These are phyloP conservation scores for Cynopterus brachyotis DNA, from an alignment of 2,113 vertebrate genomes.

Conservation along the genomic window DNA sequence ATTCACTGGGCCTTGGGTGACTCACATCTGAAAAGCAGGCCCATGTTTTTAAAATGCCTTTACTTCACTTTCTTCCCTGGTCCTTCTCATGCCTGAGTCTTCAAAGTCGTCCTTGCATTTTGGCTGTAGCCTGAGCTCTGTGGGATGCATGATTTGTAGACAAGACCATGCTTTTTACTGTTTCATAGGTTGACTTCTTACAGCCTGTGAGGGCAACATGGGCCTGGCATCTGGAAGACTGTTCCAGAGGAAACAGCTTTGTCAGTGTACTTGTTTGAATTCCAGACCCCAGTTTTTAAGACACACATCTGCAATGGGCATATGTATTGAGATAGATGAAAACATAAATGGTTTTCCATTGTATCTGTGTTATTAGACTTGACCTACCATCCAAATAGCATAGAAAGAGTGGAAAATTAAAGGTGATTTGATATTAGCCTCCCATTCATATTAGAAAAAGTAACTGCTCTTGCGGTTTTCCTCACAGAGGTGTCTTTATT, in stretches of 20 bases:
- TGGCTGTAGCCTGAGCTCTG: background rate
- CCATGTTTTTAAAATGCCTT: background rate
- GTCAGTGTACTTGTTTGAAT: slow-evolving; percentile 74
- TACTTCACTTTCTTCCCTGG: background rate
- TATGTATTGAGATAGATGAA: slow-evolving; percentile 73
- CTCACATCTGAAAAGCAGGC: slow-evolving; percentile 35
- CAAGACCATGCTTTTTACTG: slow-evolving; percentile 2
- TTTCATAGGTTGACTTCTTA: background rate
- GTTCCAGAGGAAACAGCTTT: slow-evolving; percentile 74
- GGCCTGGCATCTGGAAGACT: slow-evolving; percentile 73
- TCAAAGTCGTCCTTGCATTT: background rate
- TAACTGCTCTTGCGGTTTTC: slow-evolving; percentile 88
- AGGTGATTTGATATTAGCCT: slow-evolving; percentile 87
- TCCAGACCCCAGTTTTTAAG: slow-evolving; percentile 75
- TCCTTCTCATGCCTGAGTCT: background rate
- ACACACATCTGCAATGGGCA: slow-evolving; percentile 75
- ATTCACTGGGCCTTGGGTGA: background rate
- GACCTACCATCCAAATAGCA: slow-evolving; percentile 82
- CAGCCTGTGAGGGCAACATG: slow-evolving; percentile 45
- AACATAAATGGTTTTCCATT: slow-evolving; percentile 79
- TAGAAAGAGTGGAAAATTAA: slow-evolving; percentile 87
- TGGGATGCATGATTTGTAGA: background rate
- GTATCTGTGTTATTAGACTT: slow-evolving; percentile 82
- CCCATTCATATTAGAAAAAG: slow-evolving; percentile 87
- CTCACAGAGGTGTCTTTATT: slow-evolving; percentile 90